Percentiles rank a stretch among this genome's conserved stretches.
These are phyloP conservation scores for Pogonocherus hispidulus DNA, from an alignment of 2,888 invertebrate species.

Conservation along the genomic window DNA sequence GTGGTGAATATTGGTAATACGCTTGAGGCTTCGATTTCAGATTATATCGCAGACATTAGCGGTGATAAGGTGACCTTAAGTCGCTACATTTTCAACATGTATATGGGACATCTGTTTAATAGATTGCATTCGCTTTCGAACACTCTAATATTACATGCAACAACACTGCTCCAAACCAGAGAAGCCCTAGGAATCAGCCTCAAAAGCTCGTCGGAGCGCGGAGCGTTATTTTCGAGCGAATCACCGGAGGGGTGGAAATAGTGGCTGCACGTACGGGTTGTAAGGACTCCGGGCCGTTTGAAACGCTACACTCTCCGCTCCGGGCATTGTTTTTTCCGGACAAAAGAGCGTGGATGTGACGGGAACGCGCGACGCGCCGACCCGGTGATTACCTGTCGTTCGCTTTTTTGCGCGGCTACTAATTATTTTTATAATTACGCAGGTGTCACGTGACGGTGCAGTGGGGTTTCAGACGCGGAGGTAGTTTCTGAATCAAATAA, in stretches of 20 bases:
- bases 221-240: constrained; percentile 4
- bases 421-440: constrained; percentile 44
- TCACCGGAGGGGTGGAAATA: constrained; percentile 16
- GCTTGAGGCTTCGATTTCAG: too few relatives aligned
- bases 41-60: too few relatives aligned
- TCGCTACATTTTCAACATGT: too few relatives aligned
- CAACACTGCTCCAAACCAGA: too few relatives aligned
- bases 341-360: constrained; percentile 18
- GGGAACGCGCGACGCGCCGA: constrained; percentile 6
- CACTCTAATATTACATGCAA: too few relatives aligned
- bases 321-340: constrained; percentile 25
- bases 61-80: too few relatives aligned
- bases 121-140: too few relatives aligned
- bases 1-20: too few relatives aligned
- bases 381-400: constrained; percentile 36
- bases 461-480: constrained; percentile 15
- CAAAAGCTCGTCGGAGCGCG: too few relatives aligned
- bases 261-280: constrained; percentile 10
- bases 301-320: constrained; percentile 25
- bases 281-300: constrained; percentile 20
- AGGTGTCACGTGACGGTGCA: constrained; percentile 25
- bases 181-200: too few relatives aligned
- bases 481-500: neutral
- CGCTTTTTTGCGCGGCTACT: constrained; percentile 37
- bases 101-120: too few relatives aligned